phyloP scores from a whole-genome alignment of 2,113 vertebrate genomes.

The Tragelaphus strepsiceros region DNA sequence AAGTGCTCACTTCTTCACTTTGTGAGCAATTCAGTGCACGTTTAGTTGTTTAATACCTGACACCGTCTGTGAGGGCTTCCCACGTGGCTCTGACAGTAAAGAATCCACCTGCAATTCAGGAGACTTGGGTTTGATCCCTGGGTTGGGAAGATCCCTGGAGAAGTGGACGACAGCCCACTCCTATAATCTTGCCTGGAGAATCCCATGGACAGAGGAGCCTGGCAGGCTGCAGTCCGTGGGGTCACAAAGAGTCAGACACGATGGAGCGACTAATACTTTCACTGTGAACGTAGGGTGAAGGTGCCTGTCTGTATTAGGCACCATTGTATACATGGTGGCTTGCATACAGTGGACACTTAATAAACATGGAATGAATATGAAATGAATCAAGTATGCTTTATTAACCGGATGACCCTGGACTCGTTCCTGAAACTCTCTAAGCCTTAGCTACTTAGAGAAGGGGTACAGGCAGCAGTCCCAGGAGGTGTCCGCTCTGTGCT shows the following conservation, averaged over 20 bases:
- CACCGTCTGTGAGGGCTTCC: background rate
- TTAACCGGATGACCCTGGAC: background rate
- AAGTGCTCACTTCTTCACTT: too few species aligned
- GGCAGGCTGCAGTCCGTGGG: background rate
- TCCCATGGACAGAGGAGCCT: background rate
- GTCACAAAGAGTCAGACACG: background rate
- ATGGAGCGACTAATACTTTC: background rate
- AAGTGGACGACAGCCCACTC: background rate
- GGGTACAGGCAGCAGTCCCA: accelerated
- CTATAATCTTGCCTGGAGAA: background rate
- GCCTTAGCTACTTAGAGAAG: background rate
- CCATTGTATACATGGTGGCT: background rate
- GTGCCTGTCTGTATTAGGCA: background rate
- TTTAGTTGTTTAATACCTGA: background rate
- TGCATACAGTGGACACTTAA: background rate
- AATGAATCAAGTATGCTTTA: background rate
- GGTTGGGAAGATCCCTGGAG: background rate
- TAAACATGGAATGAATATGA: background rate
- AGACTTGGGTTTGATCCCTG: background rate
- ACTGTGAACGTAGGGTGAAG: background rate
- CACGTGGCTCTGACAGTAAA: background rate
- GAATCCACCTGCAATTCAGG: background rate
- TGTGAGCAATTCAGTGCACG: background rate
- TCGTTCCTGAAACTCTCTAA: background rate
- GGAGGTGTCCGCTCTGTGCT: background rate